These are phyloP conservation scores for Synanthedon myopaeformis DNA, from an alignment of 2,888 invertebrate species.

Conservation along the genomic window DNA sequence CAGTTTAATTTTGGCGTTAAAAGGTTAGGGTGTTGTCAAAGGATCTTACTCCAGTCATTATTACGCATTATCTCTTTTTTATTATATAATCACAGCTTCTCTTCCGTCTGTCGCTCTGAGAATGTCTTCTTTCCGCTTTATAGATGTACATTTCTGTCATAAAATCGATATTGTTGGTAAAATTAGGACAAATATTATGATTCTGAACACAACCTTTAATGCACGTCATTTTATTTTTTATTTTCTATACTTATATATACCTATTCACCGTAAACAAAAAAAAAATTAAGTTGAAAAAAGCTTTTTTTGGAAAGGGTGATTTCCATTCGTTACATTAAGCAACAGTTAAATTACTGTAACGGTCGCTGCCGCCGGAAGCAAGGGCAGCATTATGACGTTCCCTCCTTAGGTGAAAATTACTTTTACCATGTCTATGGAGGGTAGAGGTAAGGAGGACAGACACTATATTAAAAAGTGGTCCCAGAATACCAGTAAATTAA, in stretches of 20 bases:
- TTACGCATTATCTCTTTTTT: conserved; percentile 18
- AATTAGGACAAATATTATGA: no score
- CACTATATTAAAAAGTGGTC: no score
- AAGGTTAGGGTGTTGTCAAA: conserved; percentile 18
- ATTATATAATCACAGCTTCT: conserved; percentile 31
- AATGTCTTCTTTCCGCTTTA: conserved; percentile 31
- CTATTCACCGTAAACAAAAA: background rate
- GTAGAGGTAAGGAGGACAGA: no score
- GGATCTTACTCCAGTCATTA: conserved; percentile 47
- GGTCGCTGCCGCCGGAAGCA: no score
- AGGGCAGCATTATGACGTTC: no score
- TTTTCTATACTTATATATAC: background rate
- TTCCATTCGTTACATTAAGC: no score
- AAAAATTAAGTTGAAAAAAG: no score
- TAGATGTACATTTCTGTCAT: conserved; percentile 7
- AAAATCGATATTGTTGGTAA: background rate
- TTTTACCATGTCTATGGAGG: no score
- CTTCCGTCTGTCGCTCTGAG: conserved; percentile 27
- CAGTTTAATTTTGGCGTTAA: background rate
- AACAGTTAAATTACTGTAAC: no score
- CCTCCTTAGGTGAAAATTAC: no score
- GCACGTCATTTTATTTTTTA: background rate
- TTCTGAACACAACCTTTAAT: background rate
- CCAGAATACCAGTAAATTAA: no score
- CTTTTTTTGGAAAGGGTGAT: no score